These are phyloP conservation scores for Cerceris ruficornis DNA, from an alignment of 2,888 invertebrate genomes.

Conservation along the genomic window DNA sequence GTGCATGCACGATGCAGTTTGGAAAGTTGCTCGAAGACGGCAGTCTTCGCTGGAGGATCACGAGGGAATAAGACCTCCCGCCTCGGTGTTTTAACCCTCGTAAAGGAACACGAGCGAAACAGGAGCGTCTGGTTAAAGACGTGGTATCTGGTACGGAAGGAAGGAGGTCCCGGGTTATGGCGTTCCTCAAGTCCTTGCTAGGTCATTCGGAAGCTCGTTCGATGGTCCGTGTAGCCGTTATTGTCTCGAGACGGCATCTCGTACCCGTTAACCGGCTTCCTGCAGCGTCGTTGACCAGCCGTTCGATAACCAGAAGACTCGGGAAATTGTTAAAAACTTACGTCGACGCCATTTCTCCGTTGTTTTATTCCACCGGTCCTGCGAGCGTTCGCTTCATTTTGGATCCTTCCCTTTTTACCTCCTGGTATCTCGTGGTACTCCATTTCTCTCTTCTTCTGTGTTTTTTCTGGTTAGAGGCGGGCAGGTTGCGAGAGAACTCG, in stretches of 20 bases:
- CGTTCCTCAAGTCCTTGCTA: constrained; percentile 72
- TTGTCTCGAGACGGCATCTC: constrained; percentile 75
- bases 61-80: constrained; percentile 19
- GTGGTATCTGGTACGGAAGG: constrained; percentile 56
- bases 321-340: constrained; percentile 77
- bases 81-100: constrained; percentile 67
- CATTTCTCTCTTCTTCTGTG: constrained; percentile 1
- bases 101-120: constrained; percentile 71
- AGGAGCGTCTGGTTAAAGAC: constrained; percentile 59
- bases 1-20: constrained; percentile 16
- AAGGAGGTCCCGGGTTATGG: constrained; percentile 68
- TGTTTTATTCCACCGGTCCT: constrained; percentile 60
- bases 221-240: constrained; percentile 79
- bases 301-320: constrained; percentile 76
- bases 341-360: constrained; percentile 35
- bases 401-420: not conserved
- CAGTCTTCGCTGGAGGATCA: constrained; percentile 22
- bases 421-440: not conserved
- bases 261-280: constrained; percentile 57
- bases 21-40: constrained; percentile 26
- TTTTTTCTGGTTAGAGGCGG: constrained; percentile 11
- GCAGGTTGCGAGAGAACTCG: constrained; percentile 18
- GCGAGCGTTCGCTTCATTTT: constrained; percentile 19
- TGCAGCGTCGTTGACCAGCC: constrained; percentile 75
- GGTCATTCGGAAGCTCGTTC: constrained; percentile 80